A percentile compares a stretch with the other conserved stretches of the same genome.
These are phyloP conservation scores for Helogale parvula DNA, from an alignment of 2,113 vertebrate species.

Conservation along the genomic window DNA sequence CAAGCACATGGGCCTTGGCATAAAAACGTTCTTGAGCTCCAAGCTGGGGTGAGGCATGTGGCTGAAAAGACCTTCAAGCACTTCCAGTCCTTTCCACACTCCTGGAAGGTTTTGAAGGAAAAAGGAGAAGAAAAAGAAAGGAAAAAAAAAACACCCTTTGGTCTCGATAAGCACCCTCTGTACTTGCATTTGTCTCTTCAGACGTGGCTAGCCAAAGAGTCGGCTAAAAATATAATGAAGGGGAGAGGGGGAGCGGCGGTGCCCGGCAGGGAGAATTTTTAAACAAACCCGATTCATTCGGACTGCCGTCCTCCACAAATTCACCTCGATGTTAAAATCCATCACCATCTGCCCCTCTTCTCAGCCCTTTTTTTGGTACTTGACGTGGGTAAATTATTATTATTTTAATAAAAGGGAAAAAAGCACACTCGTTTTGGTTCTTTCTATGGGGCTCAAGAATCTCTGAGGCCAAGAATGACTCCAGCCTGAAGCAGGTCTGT, in stretches of 20 bases:
- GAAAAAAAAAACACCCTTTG: neutral
- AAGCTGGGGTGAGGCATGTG: neutral
- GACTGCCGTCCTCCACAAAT: neutral
- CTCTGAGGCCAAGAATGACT: neutral
- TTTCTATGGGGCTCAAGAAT: neutral
- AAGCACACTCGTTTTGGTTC: neutral
- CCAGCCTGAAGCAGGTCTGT: neutral
- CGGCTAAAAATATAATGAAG: slow-evolving; percentile 59
- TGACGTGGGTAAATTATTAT: neutral
- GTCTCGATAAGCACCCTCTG: slow-evolving; percentile 13
- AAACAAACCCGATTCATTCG: neutral
- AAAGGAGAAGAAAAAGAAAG: neutral
- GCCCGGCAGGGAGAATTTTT: neutral
- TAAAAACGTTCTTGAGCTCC: slow-evolving; percentile 9
- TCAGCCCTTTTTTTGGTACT: neutral
- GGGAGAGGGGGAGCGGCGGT: neutral
- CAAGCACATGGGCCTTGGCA: slow-evolving; percentile 48
- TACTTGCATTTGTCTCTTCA: neutral
- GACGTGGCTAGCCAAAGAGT: neutral
- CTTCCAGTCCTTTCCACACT: slow-evolving; percentile 36
- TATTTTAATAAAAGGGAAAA: slow-evolving; percentile 28
- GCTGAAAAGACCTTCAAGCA: slow-evolving; percentile 27
- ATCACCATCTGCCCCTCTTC: neutral
- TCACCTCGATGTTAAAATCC: neutral
- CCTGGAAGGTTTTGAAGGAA: slow-evolving; percentile 23